A percentile compares a stretch with the other conserved stretches of the same genome.
Evolutionary conservation across 2,888 invertebrate species (phyloP).

Genomic region (Cosmopolites sordidus): DNA sequence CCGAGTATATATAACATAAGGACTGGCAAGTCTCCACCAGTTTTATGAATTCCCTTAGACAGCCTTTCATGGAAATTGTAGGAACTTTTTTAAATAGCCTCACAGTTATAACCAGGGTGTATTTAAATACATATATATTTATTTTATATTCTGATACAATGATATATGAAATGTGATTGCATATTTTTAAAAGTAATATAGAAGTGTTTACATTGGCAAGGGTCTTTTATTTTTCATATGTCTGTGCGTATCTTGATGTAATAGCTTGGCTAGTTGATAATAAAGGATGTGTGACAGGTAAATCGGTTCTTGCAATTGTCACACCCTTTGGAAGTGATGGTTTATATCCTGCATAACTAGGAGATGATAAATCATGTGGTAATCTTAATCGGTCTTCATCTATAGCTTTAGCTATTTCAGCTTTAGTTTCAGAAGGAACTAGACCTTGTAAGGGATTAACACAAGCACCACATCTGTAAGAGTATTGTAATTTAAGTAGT

Average conservation of each 20-base stretch:
- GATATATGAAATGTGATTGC: no score
- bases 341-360: slow-evolving; percentile 43
- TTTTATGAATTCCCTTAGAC: no score
- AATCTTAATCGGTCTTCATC: slow-evolving; percentile 39
- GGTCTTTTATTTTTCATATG: no score
- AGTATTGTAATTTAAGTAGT: neutral
- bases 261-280: slow-evolving; percentile 43
- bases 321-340: slow-evolving; percentile 39
- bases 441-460: slow-evolving; percentile 37
- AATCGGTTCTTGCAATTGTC: slow-evolving; percentile 33
- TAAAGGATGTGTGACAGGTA: slow-evolving; percentile 41
- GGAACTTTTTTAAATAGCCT: no score
- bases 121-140: no score
- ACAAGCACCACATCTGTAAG: slow-evolving; percentile 38
- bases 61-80: no score
- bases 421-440: slow-evolving; percentile 38
- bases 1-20: no score
- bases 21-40: no score
- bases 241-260: slow-evolving; percentile 27
- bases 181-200: no score
- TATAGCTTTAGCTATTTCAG: slow-evolving; percentile 39
- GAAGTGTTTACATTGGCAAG: no score
- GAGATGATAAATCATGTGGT: slow-evolving; percentile 42
- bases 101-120: no score
- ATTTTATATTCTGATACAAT: no score